Evolutionary conservation across 2,113 vertebrate genomes (phyloP).

Genomic region (Sinocyclocheilus grahami): DNA sequence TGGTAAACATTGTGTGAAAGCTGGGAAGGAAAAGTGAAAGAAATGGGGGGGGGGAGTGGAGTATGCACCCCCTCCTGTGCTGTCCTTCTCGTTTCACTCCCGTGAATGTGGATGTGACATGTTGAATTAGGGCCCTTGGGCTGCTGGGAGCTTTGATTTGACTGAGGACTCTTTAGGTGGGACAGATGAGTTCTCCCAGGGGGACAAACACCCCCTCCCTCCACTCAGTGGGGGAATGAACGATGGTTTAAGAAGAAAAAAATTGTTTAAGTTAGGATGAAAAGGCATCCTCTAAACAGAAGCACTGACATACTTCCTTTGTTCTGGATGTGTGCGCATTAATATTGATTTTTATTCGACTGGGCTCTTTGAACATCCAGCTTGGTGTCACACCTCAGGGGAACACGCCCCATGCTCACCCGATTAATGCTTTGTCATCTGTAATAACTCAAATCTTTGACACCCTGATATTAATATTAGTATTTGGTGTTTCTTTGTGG

Average conservation of each 20-base stretch:
- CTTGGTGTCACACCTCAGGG: constrained; percentile 73
- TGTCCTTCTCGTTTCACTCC: constrained; percentile 32
- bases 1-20: not conserved
- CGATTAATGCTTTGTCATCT: constrained; percentile 86
- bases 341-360: constrained; percentile 82
- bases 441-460: constrained; percentile 82
- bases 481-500: constrained; percentile 36
- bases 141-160: constrained; percentile 46
- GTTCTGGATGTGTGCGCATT: constrained; percentile 83
- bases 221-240: not conserved
- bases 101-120: constrained; percentile 38
- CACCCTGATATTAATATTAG: constrained; percentile 79
- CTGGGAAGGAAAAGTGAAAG: not conserved
- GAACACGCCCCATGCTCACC: constrained; percentile 69
- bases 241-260: constrained; percentile 9
- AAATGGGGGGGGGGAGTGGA: not conserved
- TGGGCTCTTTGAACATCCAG: constrained; percentile 79
- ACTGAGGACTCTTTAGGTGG: constrained; percentile 39
- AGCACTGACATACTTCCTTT: constrained; percentile 73
- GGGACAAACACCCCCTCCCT: constrained; percentile 41
- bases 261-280: constrained; percentile 42
- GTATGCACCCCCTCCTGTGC: constrained; percentile 11
- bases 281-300: constrained; percentile 72
- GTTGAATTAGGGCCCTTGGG: constrained; percentile 34
- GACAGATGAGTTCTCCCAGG: constrained; percentile 38